Evolutionary conservation across 2,113 vertebrate genomes (phyloP).

Genomic region (Anguilla rostrata): DNA sequence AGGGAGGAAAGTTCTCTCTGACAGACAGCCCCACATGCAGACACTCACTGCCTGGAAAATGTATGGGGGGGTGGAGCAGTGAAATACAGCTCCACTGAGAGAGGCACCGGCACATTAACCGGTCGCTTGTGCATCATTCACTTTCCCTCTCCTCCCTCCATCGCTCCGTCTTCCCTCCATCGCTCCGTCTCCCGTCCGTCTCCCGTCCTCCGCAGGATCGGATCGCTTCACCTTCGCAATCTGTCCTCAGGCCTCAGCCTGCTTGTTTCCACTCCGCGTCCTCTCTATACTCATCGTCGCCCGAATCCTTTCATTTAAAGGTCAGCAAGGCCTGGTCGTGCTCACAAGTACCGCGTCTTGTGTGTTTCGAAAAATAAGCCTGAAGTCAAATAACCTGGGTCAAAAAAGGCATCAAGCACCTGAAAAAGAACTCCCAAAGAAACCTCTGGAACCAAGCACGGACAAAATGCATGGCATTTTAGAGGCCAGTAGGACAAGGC

Average conservation of each 20-base stretch:
- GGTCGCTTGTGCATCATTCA: too few relatives aligned
- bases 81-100: not conserved
- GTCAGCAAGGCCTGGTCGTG: not conserved
- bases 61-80: not conserved
- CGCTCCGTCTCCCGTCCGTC: too few relatives aligned
- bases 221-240: not conserved
- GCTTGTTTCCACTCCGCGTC: not conserved
- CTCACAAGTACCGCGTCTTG: too few relatives aligned
- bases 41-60: too few relatives aligned
- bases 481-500: not conserved
- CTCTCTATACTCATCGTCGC: too few relatives aligned
- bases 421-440: not conserved
- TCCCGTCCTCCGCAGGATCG: too few relatives aligned
- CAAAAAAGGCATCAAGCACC: not conserved
- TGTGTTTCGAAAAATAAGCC: not conserved
- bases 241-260: not conserved
- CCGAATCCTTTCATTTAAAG: not conserved
- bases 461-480: not conserved
- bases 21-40: not conserved
- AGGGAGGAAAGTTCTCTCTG: conserved; percentile 31
- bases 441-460: not conserved
- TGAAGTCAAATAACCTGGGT: not conserved
- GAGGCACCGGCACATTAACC: not conserved
- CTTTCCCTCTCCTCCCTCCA: not conserved
- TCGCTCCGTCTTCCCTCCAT: too few relatives aligned